phyloP scores from a whole-genome alignment of 1,140 invertebrate genomes.

The Eurosta solidaginis region DNA sequence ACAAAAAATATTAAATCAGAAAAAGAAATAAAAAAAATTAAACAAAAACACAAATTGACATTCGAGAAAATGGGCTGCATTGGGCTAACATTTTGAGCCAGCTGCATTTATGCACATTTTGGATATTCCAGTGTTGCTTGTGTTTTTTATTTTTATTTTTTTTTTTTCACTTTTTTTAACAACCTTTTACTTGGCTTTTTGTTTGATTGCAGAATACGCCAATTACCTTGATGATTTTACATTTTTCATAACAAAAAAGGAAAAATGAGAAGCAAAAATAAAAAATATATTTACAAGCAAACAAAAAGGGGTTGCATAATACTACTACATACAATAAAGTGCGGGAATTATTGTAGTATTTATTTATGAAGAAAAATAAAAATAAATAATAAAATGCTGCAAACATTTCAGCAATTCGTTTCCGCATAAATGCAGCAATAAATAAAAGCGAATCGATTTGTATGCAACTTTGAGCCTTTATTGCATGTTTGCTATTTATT shows the following conservation, averaged over 20 bases:
- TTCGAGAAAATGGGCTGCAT: background rate
- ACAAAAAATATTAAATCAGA: background rate
- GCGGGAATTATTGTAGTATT: no score
- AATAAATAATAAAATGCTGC: slow-evolving; percentile 17
- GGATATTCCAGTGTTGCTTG: background rate
- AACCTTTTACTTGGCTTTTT: no score
- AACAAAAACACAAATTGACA: background rate
- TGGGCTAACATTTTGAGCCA: background rate
- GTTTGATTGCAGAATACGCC: background rate
- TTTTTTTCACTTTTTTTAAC: background rate
- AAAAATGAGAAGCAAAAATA: background rate
- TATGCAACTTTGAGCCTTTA: background rate
- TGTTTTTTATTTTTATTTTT: background rate
- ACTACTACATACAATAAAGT: background rate
- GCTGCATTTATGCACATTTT: slow-evolving; percentile 11
- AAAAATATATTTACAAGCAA: background rate
- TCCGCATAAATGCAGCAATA: slow-evolving; percentile 23
- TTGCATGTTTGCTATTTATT: slow-evolving; percentile 4
- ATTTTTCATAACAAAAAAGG: background rate
- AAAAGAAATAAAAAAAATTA: no score
- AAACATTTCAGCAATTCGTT: slow-evolving; percentile 20
- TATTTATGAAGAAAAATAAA: background rate
- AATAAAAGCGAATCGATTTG: slow-evolving; percentile 24
- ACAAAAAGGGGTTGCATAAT: background rate
- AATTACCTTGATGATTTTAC: slow-evolving; percentile 31